Evolutionary conservation across 2,113 vertebrate genomes (phyloP).

Genomic region (Crotalus horridus): DNA sequence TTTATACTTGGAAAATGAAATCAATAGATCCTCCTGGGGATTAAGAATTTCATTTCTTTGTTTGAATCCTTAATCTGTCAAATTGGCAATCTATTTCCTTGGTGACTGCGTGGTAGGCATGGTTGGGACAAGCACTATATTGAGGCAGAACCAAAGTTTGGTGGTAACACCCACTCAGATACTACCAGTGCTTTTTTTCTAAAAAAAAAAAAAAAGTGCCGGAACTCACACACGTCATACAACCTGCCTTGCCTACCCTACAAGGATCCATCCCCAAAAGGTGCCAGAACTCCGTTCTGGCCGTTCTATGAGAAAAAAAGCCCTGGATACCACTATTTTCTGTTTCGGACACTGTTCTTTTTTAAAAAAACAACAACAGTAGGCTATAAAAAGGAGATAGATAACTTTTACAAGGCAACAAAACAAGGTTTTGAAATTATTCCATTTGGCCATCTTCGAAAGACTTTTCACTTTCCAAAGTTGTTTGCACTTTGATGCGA

Average conservation of each 20-base stretch:
- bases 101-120: background rate
- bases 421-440: background rate
- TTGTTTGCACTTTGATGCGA: background rate
- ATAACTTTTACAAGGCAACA: background rate
- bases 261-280: no score
- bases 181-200: background rate
- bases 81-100: background rate
- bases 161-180: background rate
- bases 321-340: background rate
- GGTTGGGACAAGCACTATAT: background rate
- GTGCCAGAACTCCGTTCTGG: no score
- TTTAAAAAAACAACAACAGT: background rate
- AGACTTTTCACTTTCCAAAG: background rate
- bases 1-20: background rate
- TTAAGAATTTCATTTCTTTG: no score
- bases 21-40: background rate
- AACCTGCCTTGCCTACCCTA: no score
- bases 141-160: background rate
- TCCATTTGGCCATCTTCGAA: background rate
- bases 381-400: background rate
- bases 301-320: no score
- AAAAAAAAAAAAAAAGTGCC: no score
- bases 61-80: background rate
- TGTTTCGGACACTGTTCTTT: background rate
- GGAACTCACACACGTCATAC: no score